phyloP scores from a whole-genome alignment of 2,797 vertebrate genomes.

The Scyliorhinus canicula region DNA sequence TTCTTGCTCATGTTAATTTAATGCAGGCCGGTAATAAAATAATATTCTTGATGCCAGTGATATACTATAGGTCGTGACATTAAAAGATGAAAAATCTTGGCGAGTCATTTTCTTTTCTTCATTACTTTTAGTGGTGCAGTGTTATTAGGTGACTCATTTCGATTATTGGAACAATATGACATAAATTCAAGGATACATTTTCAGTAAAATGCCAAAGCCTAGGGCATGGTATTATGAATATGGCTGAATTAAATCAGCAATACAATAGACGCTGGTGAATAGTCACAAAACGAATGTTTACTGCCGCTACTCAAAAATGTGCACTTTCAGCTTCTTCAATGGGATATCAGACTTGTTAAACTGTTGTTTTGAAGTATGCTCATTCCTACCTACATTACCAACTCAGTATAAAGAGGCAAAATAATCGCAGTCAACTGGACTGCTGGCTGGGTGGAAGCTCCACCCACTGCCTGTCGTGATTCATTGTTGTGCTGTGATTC shows the following conservation, averaged over 20 bases:
- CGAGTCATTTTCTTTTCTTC: background rate
- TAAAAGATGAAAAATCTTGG: background rate
- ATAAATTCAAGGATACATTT: background rate
- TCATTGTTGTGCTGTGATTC: no score
- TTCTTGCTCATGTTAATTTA: background rate
- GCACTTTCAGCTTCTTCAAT: background rate
- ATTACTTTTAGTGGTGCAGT: background rate
- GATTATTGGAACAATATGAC: background rate
- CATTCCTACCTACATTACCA: background rate
- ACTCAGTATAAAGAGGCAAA: background rate
- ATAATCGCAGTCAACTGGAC: background rate
- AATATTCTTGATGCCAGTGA: background rate
- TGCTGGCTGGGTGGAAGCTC: background rate
- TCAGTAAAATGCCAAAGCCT: background rate
- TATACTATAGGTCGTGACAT: background rate
- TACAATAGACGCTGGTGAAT: background rate
- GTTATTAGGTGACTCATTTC: background rate
- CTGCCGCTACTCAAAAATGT: background rate
- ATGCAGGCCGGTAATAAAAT: background rate
- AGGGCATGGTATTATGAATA: background rate
- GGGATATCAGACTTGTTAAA: background rate
- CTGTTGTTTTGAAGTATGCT: background rate
- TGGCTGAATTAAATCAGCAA: background rate
- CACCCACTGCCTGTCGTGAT: no score
- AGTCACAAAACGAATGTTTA: background rate